Evolutionary conservation across 2,797 vertebrate genomes (phyloP).

Genomic region (Sorex maritimensis): DNA sequence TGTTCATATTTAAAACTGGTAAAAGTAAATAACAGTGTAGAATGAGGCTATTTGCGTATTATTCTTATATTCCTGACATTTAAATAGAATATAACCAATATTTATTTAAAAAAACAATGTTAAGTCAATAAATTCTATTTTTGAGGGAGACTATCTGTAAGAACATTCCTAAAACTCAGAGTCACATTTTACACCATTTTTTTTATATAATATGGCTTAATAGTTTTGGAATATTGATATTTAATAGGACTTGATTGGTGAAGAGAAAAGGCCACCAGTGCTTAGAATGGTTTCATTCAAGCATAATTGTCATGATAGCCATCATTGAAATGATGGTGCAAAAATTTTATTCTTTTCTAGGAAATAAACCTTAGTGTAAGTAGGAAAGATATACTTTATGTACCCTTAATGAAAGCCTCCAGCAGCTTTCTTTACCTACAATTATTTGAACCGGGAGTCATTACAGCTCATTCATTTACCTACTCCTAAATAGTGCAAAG

Average conservation of each 20-base stretch:
- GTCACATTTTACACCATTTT: too few species aligned
- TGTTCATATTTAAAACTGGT: background rate
- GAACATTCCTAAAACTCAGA: too few species aligned
- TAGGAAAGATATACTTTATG: background rate
- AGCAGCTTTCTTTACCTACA: constrained; percentile 35
- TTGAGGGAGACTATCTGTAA: too few species aligned
- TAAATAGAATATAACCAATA: too few species aligned
- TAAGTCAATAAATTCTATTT: too few species aligned
- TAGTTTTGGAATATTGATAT: too few species aligned
- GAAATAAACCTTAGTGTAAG: background rate
- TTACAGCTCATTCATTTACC: constrained; percentile 58
- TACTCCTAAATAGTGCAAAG: constrained; percentile 39
- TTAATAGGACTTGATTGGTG: background rate
- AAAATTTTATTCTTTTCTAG: background rate
- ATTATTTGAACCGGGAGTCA: constrained; percentile 62
- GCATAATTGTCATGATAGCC: too few species aligned
- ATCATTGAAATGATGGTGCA: too few species aligned
- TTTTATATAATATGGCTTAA: too few species aligned
- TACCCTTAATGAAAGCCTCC: background rate
- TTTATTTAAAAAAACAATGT: too few species aligned
- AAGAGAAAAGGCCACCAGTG: background rate
- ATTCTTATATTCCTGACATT: background rate
- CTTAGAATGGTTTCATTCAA: too few species aligned
- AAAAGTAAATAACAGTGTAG: constrained; percentile 34
- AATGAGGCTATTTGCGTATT: background rate